Conservation (phyloP, 2,797 vertebrate species). For the Linurgus olivaceus region DNA sequence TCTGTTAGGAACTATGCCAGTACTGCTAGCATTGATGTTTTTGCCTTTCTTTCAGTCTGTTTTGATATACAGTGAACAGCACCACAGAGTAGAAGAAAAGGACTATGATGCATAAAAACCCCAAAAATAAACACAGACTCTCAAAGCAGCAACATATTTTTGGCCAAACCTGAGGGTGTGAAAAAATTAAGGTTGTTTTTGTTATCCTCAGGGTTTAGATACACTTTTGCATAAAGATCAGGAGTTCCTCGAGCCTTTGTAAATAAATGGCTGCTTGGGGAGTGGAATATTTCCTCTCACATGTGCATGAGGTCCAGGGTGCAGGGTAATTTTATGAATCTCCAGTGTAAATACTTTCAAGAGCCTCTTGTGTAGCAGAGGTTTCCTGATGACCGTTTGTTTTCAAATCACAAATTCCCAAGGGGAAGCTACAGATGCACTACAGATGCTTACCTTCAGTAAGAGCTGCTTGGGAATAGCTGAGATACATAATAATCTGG, state of each 20-base stretch:
- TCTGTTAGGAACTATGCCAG: slow-evolving; percentile 19
- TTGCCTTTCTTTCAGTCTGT: slow-evolving; percentile 18
- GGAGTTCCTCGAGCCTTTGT: not conserved
- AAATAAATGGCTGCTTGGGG: not conserved
- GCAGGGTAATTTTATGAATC: not conserved
- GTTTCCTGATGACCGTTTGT: not conserved
- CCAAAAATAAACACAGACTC: slow-evolving; percentile 23
- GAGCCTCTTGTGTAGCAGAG: not conserved
- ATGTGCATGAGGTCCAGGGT: not conserved
- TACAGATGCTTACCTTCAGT: not conserved
- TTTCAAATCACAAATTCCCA: not conserved
- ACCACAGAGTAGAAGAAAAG: not conserved
- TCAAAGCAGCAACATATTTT: not conserved
- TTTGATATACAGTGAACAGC: slow-evolving; percentile 33
- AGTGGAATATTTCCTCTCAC: not conserved
- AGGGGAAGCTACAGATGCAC: not conserved
- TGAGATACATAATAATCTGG: not conserved
- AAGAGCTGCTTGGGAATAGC: not conserved
- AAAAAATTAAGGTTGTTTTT: slow-evolving; percentile 26
- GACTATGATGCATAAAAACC: not conserved
- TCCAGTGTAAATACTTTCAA: not conserved
- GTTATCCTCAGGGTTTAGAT: slow-evolving; percentile 19
- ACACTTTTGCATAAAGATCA: not conserved
- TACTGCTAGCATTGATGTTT: not conserved
- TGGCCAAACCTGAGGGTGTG: not conserved